Evolutionary conservation across 2,797 vertebrate species (phyloP), one percentile per base, ranked within the genome.

Genomic region (Uromys caudimaculatus): DNA sequence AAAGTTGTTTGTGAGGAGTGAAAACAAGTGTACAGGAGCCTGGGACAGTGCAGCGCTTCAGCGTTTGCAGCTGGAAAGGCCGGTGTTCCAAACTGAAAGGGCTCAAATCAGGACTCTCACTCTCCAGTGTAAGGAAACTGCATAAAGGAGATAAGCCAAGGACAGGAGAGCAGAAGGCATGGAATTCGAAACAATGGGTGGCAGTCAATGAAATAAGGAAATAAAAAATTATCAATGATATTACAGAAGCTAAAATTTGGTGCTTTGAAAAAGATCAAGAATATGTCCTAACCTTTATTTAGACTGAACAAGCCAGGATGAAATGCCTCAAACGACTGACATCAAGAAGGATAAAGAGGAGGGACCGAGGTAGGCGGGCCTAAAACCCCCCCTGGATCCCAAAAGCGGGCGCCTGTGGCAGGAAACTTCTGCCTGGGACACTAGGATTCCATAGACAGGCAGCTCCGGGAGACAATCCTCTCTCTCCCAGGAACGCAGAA

Each of bases 321-420:
- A 79, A 32, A 89, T 64, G 50, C 35, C 38, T 84, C 60, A 84
- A 89, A 89, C 78, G 64, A 89, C 21, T 83, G 64, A 82, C 88
- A n/a, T 44, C 24, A 76, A 32, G 54, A 94, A 64, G 38, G 54
- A 96, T 69, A 73, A 54, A 77, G 19, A 44, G 14, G 27, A 91
- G n/a, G n/a, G n/a, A n/a, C n/a, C n/a, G n/a, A n/a, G n/a, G n/a
- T n/a, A n/a, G n/a, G n/a, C n/a, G n/a, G n/a, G n/a, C n/a, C n/a
- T n/a, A n/a, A n/a, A n/a, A n/a, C n/a, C n/a, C n/a, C n/a, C n/a
- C n/a, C n/a, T n/a, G n/a, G n/a, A n/a, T n/a, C n/a, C n/a, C n/a
- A n/a, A n/a, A n/a, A n/a, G n/a, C n/a, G n/a, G n/a, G n/a, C n/a
- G n/a, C n/a, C n/a, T n/a, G n/a, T n/a, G n/a, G n/a, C n/a, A n/a